Evolutionary conservation across 2,113 vertebrate species (phyloP).

Genomic region (Hylia prasina): DNA sequence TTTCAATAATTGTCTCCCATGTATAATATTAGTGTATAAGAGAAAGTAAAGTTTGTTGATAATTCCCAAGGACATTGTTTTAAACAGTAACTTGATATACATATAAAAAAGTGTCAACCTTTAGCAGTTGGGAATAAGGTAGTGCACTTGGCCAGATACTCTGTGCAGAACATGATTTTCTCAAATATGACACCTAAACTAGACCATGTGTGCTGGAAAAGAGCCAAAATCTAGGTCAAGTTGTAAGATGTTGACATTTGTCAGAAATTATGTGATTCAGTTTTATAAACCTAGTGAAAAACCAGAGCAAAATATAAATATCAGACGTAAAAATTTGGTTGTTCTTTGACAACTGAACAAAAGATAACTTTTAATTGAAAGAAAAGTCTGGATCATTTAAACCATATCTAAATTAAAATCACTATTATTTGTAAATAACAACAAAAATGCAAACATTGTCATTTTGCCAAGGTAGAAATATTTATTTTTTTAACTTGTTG

Average conservation of each 20-base stretch:
- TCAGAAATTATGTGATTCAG: neutral
- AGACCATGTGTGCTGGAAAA: neutral
- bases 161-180: neutral
- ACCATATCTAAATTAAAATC: neutral
- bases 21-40: slow-evolving; percentile 5
- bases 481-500: neutral
- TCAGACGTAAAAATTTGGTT: neutral
- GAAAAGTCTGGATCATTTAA: neutral
- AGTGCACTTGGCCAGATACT: neutral
- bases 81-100: neutral
- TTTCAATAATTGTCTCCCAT: slow-evolving; percentile 22
- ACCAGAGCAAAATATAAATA: neutral
- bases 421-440: neutral
- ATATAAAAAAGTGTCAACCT: slow-evolving; percentile 1
- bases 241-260: neutral
- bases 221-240: neutral
- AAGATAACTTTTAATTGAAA: neutral
- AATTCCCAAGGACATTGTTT: slow-evolving; percentile 36
- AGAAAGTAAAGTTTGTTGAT: slow-evolving; percentile 50
- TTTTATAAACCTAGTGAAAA: neutral
- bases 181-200: neutral
- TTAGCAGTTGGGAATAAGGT: neutral
- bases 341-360: neutral
- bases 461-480: neutral
- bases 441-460: neutral